These are phyloP conservation scores for Ahaetulla prasina DNA, from an alignment of 2,113 vertebrate genomes.

Conservation along the genomic window DNA sequence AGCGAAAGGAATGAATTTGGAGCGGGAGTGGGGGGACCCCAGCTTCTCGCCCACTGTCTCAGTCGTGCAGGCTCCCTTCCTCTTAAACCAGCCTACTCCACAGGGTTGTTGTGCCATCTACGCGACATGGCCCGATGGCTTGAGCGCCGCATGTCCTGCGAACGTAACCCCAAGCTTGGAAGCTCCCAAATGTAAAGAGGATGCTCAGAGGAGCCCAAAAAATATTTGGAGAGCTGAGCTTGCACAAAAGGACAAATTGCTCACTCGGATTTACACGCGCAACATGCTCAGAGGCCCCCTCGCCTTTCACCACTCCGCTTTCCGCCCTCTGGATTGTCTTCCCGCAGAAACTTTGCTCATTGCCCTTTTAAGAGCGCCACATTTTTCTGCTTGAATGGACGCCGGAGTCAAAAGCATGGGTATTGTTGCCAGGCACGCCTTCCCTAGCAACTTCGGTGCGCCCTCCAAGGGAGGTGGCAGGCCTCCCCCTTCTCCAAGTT, in stretches of 20 bases:
- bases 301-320: background rate
- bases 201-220: too few relatives aligned
- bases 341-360: background rate
- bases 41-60: background rate
- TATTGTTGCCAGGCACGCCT: constrained; percentile 5
- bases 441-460: constrained; percentile 1
- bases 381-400: background rate
- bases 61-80: background rate
- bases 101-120: background rate
- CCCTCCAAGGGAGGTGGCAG: background rate
- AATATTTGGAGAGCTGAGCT: too few relatives aligned
- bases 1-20: background rate
- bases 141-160: background rate
- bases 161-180: background rate
- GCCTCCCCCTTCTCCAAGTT: background rate
- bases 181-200: background rate
- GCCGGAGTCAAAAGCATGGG: background rate
- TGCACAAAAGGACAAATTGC: too few relatives aligned
- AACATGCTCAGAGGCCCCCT: background rate
- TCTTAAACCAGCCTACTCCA: background rate
- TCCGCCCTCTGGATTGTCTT: background rate
- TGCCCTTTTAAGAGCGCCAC: constrained; percentile 52
- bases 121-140: accelerated
- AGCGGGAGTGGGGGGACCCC: too few relatives aligned
- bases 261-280: background rate